Evolutionary conservation across 2,797 vertebrate species (phyloP), one percentile per base, ranked within the genome.

Genomic region (Triplophysa bombifrons): DNA sequence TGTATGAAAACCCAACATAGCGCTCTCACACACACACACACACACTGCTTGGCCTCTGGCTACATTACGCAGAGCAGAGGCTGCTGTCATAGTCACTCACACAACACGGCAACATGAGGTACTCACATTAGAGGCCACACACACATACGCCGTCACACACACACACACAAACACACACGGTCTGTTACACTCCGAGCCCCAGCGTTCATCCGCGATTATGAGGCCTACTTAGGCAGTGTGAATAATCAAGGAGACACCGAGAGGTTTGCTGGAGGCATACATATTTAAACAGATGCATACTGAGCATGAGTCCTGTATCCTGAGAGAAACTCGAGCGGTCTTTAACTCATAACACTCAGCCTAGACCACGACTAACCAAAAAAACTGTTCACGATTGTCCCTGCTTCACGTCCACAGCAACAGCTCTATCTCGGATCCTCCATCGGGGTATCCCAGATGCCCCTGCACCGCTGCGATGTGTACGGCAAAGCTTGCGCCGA

Each of bases 401-500:
- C 16, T 78, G 44, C 72, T 76, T 84, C 84, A 68, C 88, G 86
- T 74, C 89, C 80, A 88, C 90, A 99, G 98, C 98, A 99, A 98
- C 96, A 98, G 68, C 92, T 99, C 44, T 99, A 99, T 84, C 86
- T 99, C 34, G 98, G 98, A 64, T 99, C 98, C 2, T 87, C 93
- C 27, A 89, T 94, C 0, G 98, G 98, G 0, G 91, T 99, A 1
- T 96, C 96, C 73, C 98, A 99, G 91, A 96, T 99, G 85, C 95
- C 98, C 13, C 87, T 99, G 74, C 98, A 99, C 88, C 96, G 98
- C 53, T 99, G 98, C 78, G 96, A 97, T 70, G 90, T 98, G 78
- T 99, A 99, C 4, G 98, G 98, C 66, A 97, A 97, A 88, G 98
- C 98, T 44, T 99, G 98, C 27, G 98, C 97, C 0, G 98, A 99